Evolutionary conservation across 2,888 invertebrate species (phyloP).

Genomic region (Ischnura elegans): DNA sequence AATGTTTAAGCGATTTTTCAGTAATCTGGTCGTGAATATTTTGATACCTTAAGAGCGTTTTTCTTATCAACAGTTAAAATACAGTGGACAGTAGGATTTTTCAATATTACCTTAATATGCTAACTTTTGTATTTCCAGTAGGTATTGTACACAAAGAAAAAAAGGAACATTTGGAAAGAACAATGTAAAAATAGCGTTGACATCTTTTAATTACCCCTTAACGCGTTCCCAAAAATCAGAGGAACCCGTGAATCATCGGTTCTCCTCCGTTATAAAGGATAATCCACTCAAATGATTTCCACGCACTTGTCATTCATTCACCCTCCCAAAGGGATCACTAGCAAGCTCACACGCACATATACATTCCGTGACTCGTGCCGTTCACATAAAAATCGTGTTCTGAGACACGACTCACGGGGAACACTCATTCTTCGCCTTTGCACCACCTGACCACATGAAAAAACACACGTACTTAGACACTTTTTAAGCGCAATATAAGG

Average conservation of each 20-base stretch:
- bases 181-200: conserved; percentile 65
- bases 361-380: not conserved
- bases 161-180: conserved; percentile 65
- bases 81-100: conserved; percentile 51
- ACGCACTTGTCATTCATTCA: conserved; percentile 30
- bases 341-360: not conserved
- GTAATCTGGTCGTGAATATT: conserved; percentile 11
- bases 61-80: conserved; percentile 54
- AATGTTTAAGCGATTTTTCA: not conserved
- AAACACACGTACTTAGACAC: conserved; percentile 59
- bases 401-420: not conserved
- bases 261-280: not conserved
- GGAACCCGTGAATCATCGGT: conserved; percentile 34
- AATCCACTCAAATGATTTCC: conserved; percentile 14
- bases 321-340: not conserved
- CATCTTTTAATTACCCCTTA: conserved; percentile 60
- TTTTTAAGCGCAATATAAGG: conserved; percentile 43
- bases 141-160: conserved; percentile 61
- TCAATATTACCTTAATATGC: conserved; percentile 53
- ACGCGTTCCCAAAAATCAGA: not conserved
- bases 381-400: not conserved
- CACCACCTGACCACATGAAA: conserved; percentile 5
- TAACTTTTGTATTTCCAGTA: conserved; percentile 61
- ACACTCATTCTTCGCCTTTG: not conserved
- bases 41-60: conserved; percentile 30